Percentiles rank a stretch among this genome's conserved stretches.
Evolutionary conservation across 2,797 vertebrate species (phyloP).

Genomic region (Lutjanus argentimaculatus): DNA sequence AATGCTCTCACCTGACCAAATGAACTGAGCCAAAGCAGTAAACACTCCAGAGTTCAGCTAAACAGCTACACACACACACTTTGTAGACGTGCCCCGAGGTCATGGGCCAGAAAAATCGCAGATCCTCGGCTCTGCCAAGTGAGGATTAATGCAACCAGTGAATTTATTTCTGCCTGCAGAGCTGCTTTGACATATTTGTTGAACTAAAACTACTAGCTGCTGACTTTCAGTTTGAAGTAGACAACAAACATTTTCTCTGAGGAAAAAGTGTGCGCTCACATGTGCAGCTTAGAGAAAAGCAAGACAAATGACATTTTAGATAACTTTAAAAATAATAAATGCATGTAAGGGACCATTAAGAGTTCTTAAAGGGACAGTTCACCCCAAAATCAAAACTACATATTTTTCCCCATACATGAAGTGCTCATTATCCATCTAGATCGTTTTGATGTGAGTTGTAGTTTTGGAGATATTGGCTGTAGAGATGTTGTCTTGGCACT

Average conservation of each 20-base stretch:
- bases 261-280: background rate
- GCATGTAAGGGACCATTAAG: background rate
- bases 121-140: background rate
- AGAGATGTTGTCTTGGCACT: no score
- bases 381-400: no score
- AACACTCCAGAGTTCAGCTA: conserved; percentile 33
- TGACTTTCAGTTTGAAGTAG: background rate
- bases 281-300: background rate
- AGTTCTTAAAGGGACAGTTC: background rate
- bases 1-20: conserved; percentile 33
- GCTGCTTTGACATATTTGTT: conserved; percentile 14
- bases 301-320: background rate
- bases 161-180: background rate
- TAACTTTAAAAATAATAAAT: background rate
- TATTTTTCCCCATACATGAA: no score
- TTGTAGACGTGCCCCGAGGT: background rate
- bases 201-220: conserved; percentile 7
- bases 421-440: no score
- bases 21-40: conserved; percentile 14
- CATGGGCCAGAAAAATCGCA: background rate
- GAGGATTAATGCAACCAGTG: conserved; percentile 12
- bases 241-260: background rate
- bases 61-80: background rate
- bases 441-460: no score
- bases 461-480: no score